These are phyloP conservation scores for Aphidius colemani DNA, from an alignment of 2,888 invertebrate species.

Conservation along the genomic window DNA sequence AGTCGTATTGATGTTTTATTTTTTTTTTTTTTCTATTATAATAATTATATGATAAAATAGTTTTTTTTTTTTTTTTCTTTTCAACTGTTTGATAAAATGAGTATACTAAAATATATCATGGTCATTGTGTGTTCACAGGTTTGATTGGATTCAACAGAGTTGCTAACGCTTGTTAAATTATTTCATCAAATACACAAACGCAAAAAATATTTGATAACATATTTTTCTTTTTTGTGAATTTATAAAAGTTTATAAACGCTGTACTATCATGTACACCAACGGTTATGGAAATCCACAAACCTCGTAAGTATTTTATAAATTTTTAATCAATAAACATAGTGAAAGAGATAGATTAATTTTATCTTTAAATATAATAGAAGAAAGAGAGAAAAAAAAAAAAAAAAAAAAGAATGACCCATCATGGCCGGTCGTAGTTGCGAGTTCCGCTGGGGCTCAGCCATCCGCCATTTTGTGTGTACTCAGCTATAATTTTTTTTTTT, in stretches of 20 bases:
- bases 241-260: conserved; percentile 24
- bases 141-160: conserved; percentile 45
- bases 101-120: not conserved
- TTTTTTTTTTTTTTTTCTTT: no score
- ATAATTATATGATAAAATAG: not conserved
- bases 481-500: no score
- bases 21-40: not conserved
- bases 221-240: conserved; percentile 5
- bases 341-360: not conserved
- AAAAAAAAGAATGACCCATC: conserved; percentile 37
- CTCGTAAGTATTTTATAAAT: conserved; percentile 46
- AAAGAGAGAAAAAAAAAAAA: no score
- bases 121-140: conserved; percentile 41
- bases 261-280: conserved; percentile 51
- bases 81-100: no score
- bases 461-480: conserved; percentile 43
- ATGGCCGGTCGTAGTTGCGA: conserved; percentile 31
- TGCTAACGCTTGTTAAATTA: conserved; percentile 37
- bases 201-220: conserved; percentile 6
- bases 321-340: not conserved
- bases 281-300: conserved; percentile 52
- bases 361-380: no score
- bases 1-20: conserved; percentile 8
- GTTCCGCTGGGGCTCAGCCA: conserved; percentile 27
- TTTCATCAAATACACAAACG: conserved; percentile 4